These are phyloP conservation scores for Callithrix jacchus DNA, from an alignment of 2,113 vertebrate genomes.

Conservation along the genomic window DNA sequence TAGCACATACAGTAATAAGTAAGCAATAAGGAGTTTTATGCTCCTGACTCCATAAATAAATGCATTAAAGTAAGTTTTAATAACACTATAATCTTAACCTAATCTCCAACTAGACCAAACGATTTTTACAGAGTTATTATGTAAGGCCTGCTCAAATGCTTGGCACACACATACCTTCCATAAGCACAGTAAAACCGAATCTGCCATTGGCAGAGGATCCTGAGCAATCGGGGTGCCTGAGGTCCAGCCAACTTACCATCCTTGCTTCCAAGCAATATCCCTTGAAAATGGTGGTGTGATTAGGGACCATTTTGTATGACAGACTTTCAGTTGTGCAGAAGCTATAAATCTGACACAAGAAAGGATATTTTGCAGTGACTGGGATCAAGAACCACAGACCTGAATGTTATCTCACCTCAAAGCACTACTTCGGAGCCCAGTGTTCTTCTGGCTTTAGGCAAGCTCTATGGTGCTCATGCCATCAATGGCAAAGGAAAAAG, in stretches of 20 bases:
- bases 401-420: neutral
- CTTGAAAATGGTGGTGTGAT: neutral
- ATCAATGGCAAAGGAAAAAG: neutral
- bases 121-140: neutral
- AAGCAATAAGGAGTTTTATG: neutral
- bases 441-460: neutral
- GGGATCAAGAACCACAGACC: neutral
- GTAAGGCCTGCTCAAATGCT: neutral
- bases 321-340: neutral
- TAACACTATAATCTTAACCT: neutral
- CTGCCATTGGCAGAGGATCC: neutral
- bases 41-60: neutral
- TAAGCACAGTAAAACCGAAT: neutral
- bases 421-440: neutral
- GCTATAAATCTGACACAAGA: neutral
- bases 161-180: neutral
- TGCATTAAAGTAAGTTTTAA: neutral
- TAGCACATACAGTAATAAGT: neutral
- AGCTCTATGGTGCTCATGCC: accelerated
- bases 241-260: neutral
- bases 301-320: neutral
- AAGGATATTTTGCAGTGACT: neutral
- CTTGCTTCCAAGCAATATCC: neutral
- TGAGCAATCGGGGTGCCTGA: neutral
- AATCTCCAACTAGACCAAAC: neutral